These are phyloP conservation scores for Hyalella azteca DNA, from an alignment of 2,888 invertebrate genomes.

Conservation along the genomic window DNA sequence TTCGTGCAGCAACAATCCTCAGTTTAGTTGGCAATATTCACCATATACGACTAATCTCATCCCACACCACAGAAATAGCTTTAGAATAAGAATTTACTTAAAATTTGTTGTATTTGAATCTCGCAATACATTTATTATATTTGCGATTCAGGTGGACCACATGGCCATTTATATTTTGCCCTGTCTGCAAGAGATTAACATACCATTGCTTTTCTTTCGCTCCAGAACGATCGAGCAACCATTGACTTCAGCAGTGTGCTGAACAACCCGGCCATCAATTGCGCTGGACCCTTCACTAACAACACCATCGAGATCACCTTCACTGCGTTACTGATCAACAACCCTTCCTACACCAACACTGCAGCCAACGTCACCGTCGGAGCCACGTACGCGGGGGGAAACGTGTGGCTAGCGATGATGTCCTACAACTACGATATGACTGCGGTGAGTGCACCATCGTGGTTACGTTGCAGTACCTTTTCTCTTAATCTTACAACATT, in stretches of 20 bases:
- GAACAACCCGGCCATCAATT: background rate
- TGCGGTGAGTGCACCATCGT: constrained; percentile 39
- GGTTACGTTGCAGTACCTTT: no score
- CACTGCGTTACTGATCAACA: constrained; percentile 44
- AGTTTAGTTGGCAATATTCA: no score
- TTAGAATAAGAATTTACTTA: no score
- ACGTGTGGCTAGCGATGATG: constrained; percentile 47
- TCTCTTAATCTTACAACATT: no score
- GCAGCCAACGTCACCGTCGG: constrained; percentile 47
- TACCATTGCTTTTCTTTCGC: background rate
- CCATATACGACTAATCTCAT: no score
- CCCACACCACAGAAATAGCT: no score
- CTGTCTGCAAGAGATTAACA: no score
- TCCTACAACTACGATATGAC: constrained; percentile 19
- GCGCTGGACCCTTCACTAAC: background rate
- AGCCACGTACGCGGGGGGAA: constrained; percentile 43
- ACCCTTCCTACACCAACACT: constrained; percentile 37
- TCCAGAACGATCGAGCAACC: constrained; percentile 46
- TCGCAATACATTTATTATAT: no score
- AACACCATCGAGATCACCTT: constrained; percentile 50
- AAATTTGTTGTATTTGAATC: no score
- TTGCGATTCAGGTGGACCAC: no score
- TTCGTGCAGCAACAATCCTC: no score
- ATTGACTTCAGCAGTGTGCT: constrained; percentile 46
- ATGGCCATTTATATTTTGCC: no score